Evolutionary conservation across 2,888 invertebrate genomes (phyloP).

Genomic region (Liposcelis brunnea): DNA sequence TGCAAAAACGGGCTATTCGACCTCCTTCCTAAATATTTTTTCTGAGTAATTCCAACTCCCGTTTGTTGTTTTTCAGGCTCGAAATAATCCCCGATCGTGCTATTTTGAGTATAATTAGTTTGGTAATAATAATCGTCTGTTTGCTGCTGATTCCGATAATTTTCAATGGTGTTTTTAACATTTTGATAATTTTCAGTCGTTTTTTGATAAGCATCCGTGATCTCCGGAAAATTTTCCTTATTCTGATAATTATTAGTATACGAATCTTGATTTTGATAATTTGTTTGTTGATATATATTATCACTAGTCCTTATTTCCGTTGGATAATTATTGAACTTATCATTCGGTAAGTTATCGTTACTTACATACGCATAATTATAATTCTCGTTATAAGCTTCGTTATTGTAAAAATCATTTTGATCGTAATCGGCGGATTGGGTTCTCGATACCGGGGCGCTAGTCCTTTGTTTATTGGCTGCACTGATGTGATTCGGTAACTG

Average conservation of each 20-base stretch:
- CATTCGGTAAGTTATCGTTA: slow-evolving; percentile 38
- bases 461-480: slow-evolving; percentile 13
- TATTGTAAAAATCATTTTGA: slow-evolving; percentile 19
- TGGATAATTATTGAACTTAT: neutral
- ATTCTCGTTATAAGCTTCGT: slow-evolving; percentile 41
- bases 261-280: slow-evolving; percentile 11
- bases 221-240: slow-evolving; percentile 13
- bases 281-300: neutral
- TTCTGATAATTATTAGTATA: slow-evolving; percentile 9
- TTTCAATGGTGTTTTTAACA: slow-evolving; percentile 8
- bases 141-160: slow-evolving; percentile 20
- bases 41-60: neutral
- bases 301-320: slow-evolving; percentile 21
- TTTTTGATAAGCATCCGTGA: slow-evolving; percentile 14
- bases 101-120: too few relatives aligned
- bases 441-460: slow-evolving; percentile 22
- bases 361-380: slow-evolving; percentile 54
- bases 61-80: neutral
- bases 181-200: slow-evolving; percentile 1
- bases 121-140: slow-evolving; percentile 18
- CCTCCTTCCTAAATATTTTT: neutral
- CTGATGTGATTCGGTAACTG: slow-evolving; percentile 27
- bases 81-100: neutral
- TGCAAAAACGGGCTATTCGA: slow-evolving; percentile 16
- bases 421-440: slow-evolving; percentile 27